Evolutionary conservation across 2,113 vertebrate genomes (phyloP), one percentile per base, ranked within the genome.

Genomic region (Fukomys damarensis): DNA sequence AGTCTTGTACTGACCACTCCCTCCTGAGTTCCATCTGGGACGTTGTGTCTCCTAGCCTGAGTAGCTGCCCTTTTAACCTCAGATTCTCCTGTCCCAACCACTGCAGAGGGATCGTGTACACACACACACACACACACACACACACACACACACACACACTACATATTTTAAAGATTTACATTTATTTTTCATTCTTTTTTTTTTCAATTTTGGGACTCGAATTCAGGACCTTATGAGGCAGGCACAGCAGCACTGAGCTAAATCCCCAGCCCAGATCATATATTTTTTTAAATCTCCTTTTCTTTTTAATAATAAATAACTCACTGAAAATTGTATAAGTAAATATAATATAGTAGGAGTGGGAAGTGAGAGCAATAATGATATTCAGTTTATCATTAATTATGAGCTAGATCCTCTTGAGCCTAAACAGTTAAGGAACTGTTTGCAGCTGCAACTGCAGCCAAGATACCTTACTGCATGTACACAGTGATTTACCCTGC

Each of bases 301-400:
- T 77, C 41, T 87, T 94, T 93, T 52, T 28, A 13, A 59, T 85
- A 72, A 77, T 94, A 96, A 95, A 95, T 46, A 94, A 91, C 76
- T 91, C 35, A 77, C 86, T 89, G 56, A 91, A 92, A 86, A 93
- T 68, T 86, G 17, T 86, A 46, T 81, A 86, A 89, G 66, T 89
- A 88, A 95, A 87, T 84, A 84, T 5, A 70, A 43, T 79, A 83
- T 3, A 61, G 61, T 85, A 77, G 20, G 58, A 20, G 7, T 87
- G 28, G 35, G 11, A 93, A 93, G 56, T 41, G 46, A 88, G 68
- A 83, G 68, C n/a, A 82, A 5, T 96, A 92, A 92, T 74, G 52
- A 35, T 86, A 49, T 11, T 89, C 66, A 89, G 66, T 95, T 49
- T 59, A 89, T 93, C 83, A 91, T 94, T 68, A 94, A 95, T 96